Percentiles rank a stretch among this genome's conserved stretches.
phyloP scores from a whole-genome alignment of 2,888 invertebrate species.

The Tipula confusa region DNA sequence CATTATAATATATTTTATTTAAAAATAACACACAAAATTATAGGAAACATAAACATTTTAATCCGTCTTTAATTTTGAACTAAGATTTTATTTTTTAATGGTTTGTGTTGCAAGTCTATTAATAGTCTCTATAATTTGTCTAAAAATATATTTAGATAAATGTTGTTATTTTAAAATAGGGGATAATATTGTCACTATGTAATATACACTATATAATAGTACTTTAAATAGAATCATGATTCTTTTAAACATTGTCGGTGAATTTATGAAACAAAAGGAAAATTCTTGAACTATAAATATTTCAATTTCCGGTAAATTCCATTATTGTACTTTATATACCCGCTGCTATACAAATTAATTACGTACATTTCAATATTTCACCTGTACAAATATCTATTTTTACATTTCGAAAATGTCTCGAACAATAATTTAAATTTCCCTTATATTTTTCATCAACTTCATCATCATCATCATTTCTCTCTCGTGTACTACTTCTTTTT shows the following conservation, averaged over 20 bases:
- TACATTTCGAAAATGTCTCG: neutral
- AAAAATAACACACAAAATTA: neutral
- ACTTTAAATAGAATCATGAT: neutral
- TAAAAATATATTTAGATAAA: neutral
- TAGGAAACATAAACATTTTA: neutral
- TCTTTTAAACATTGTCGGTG: neutral
- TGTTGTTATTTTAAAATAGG: neutral
- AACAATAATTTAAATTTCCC: constrained; percentile 20
- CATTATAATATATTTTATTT: too few relatives aligned
- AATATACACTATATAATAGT: neutral
- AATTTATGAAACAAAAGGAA: neutral
- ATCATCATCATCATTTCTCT: neutral
- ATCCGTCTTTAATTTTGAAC: neutral
- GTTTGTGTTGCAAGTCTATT: neutral
- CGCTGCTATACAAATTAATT: neutral
- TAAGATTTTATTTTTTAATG: neutral
- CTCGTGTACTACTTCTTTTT: neutral
- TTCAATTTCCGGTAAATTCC: neutral
- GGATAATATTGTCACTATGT: neutral
- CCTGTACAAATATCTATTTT: constrained; percentile 20
- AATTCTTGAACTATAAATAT: constrained; percentile 12
- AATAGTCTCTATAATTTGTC: neutral
- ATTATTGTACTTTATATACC: neutral
- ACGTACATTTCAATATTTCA: constrained; percentile 14
- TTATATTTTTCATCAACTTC: neutral